phyloP scores from a whole-genome alignment of 2,888 invertebrate species.

The Opisthograptis luteolata region DNA sequence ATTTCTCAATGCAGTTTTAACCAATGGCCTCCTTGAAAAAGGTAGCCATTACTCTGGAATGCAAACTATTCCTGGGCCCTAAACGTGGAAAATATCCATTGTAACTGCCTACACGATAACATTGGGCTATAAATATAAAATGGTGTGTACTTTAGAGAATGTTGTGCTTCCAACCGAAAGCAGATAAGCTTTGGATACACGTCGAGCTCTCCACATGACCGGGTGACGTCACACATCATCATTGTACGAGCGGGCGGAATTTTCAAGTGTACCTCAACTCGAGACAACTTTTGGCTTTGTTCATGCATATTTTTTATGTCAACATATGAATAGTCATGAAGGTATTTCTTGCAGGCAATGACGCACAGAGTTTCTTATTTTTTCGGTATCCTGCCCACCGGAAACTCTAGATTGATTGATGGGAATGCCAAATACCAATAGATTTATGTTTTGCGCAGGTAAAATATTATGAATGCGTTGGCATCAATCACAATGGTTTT shows the following conservation, averaged over 20 bases:
- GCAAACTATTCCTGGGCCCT: conserved; percentile 31
- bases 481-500: conserved; percentile 23
- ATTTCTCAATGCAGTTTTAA: conserved; percentile 2
- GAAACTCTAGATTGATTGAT: conserved; percentile 30
- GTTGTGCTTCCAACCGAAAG: conserved; percentile 64
- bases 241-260: conserved; percentile 29
- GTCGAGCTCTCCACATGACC: conserved; percentile 47
- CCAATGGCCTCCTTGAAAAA: conserved; percentile 8
- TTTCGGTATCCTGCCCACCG: neutral
- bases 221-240: conserved; percentile 57
- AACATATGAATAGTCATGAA: conserved; percentile 12
- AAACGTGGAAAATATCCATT: conserved; percentile 35
- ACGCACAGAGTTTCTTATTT: conserved; percentile 19
- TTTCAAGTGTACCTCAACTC: conserved; percentile 20
- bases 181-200: conserved; percentile 56
- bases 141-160: conserved; percentile 55
- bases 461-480: conserved; percentile 19
- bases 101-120: conserved; percentile 45
- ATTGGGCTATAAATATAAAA: conserved; percentile 54
- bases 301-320: conserved; percentile 25
- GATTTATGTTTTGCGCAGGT: conserved; percentile 26
- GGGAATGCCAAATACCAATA: conserved; percentile 28
- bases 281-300: conserved; percentile 18
- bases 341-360: conserved; percentile 10
- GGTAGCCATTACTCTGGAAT: conserved; percentile 33